Conservation (phyloP, 2,797 vertebrate species). For the Mycteria americana region DNA sequence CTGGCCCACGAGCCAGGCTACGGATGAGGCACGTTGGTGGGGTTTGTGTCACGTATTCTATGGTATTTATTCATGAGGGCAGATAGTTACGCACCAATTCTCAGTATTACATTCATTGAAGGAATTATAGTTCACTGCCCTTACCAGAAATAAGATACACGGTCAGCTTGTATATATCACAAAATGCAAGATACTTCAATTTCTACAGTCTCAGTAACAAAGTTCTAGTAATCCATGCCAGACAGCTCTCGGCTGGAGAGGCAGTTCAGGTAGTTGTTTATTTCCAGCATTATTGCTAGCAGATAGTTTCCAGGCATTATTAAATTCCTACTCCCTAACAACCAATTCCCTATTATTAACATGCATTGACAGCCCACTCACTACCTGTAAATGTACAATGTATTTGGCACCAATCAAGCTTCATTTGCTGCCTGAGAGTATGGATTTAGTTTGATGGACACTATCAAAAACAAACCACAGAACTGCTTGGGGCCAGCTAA, state of each 20-base stretch:
- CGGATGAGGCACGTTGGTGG: rapidly evolving
- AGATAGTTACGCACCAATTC: neutral
- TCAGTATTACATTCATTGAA: neutral
- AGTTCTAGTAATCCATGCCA: neutral
- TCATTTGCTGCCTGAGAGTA: neutral
- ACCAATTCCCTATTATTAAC: conserved; percentile 39
- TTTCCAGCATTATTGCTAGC: neutral
- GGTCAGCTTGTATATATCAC: neutral
- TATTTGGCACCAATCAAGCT: conserved; percentile 28
- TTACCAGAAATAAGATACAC: neutral
- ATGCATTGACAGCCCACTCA: conserved; percentile 29
- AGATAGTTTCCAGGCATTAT: conserved; percentile 39
- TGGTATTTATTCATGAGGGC: neutral
- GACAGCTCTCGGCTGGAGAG: neutral
- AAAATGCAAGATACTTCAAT: neutral
- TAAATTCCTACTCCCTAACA: conserved; percentile 47
- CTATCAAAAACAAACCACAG: conserved; percentile 20
- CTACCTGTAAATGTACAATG: conserved; percentile 20
- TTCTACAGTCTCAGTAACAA: neutral
- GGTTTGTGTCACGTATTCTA: neutral
- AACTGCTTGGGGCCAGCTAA: neutral
- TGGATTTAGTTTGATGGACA: conserved; percentile 22
- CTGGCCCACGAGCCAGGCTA: neutral
- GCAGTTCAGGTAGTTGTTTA: conserved; percentile 37
- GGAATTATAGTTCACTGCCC: neutral